These are phyloP conservation scores for Paramormyrops hopkinsi DNA, from an alignment of 2,797 vertebrate genomes.

Conservation along the genomic window DNA sequence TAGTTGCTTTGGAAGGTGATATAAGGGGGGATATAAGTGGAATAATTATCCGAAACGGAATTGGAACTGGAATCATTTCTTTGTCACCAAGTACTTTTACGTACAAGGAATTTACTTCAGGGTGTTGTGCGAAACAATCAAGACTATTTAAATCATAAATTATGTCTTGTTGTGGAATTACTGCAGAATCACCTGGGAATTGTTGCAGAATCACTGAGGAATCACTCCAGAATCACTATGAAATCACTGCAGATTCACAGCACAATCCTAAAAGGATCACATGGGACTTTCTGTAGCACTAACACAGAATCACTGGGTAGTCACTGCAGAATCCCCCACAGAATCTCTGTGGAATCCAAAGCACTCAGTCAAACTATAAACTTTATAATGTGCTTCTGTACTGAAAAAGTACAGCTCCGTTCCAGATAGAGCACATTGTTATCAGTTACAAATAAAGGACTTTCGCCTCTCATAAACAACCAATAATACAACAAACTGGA, in stretches of 20 bases:
- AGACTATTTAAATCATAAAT: neutral
- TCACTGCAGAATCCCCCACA: neutral
- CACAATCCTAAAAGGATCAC: neutral
- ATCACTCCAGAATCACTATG: neutral
- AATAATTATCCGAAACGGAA: neutral
- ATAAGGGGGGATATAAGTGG: neutral
- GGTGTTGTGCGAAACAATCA: neutral
- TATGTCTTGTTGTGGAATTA: neutral
- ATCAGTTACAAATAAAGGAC: slow-evolving; percentile 45
- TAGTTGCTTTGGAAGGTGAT: neutral
- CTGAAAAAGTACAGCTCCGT: slow-evolving; percentile 37
- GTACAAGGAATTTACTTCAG: neutral
- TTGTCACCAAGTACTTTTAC: neutral
- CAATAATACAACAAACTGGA: slow-evolving; percentile 1
- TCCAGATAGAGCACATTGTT: slow-evolving; percentile 39
- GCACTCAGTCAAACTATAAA: slow-evolving; percentile 19
- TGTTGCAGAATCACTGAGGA: neutral
- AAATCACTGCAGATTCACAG: neutral
- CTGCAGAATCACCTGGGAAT: neutral
- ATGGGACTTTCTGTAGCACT: neutral
- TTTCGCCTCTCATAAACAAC: slow-evolving; percentile 34
- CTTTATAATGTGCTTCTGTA: slow-evolving; percentile 37
- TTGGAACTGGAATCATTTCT: neutral
- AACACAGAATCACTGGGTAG: neutral
- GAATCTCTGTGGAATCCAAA: neutral